Base-by-base conservation (phyloP, 1,140 invertebrate genomes). In the Dinothrombium tinctorium region DNA sequence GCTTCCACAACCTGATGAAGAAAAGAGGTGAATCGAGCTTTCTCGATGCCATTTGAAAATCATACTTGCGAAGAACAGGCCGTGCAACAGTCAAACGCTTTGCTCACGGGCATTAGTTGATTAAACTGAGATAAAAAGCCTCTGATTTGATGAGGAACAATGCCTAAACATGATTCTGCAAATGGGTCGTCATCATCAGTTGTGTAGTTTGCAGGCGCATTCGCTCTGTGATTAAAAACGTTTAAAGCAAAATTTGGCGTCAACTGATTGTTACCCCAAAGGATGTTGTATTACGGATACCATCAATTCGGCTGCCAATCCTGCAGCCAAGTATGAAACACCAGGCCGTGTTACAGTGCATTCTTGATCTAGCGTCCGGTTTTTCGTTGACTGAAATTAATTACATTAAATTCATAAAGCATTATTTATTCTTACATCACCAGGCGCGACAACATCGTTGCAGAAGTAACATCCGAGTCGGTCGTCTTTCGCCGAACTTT, bases 381-480 rank as follows among this genome's bases (percentile, higher is more conserved):
- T 87, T 44, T 66, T 65, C 23, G 79, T 70, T 0, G 87, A 92
- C 83, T 95, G 19, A 36, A 36, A 36, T 36, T 21, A 19, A 4
- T 5, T 36, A 6, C 9, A 21, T 3, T 28, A 29, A 15, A 15
- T 29, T 4, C 11, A 29, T 3, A 29, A n/a, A 29, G 12, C 15
- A 11, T 2, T 29, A n/a, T 15, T 29, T 15, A 2, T 29, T 29
- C 71, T 70, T 64, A 90, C 86, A 69, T 98, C 77, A 53, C 87
- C 83, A 6, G 90, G 90, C 31, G 89, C 89, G 1, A 90, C 92
- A 31, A 99, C 76, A 64, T 99, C 94, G 61, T 89, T 95, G 56
- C 94, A 99, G 60, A 95, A 99, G 57, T 99, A 99, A 57, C 94
- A 99, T 0, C 90, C 94, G 0, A 98, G 67, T 51, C 79, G 63